Evolutionary conservation across 1,140 invertebrate genomes (phyloP).

Genomic region (Tenebrio molitor): DNA sequence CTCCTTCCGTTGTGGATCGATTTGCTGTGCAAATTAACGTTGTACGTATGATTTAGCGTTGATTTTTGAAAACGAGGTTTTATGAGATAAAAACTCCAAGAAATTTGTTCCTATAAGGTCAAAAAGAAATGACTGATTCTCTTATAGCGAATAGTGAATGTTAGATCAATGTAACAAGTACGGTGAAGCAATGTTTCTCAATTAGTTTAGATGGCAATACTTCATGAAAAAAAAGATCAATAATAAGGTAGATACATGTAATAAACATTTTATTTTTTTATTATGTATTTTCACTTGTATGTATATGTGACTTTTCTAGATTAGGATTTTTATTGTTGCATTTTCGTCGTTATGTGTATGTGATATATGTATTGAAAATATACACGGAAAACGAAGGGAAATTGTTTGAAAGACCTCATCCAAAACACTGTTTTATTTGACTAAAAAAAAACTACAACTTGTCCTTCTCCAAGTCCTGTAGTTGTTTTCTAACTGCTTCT

Average conservation of each 20-base stretch:
- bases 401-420: not conserved
- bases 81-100: constrained; percentile 41
- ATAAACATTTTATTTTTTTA: constrained; percentile 46
- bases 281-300: constrained; percentile 44
- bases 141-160: constrained; percentile 37
- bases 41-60: not conserved
- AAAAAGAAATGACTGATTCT: constrained; percentile 42
- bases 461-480: constrained; percentile 66
- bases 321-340: constrained; percentile 42
- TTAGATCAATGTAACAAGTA: constrained; percentile 42
- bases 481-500: constrained; percentile 70
- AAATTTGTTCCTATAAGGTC: constrained; percentile 47
- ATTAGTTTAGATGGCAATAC: constrained; percentile 42
- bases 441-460: too few relatives aligned
- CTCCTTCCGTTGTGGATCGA: not conserved
- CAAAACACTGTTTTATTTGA: constrained; percentile 43
- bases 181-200: constrained; percentile 33
- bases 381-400: constrained; percentile 12
- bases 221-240: constrained; percentile 27
- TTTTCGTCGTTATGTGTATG: constrained; percentile 46
- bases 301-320: constrained; percentile 28
- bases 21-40: constrained; percentile 43
- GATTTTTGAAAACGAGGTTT: not conserved
- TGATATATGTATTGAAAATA: constrained; percentile 38
- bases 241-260: constrained; percentile 43